Percentiles rank a stretch among this genome's conserved stretches.
phyloP scores from a whole-genome alignment of 2,113 vertebrate genomes.

The Coregonus clupeaformis region DNA sequence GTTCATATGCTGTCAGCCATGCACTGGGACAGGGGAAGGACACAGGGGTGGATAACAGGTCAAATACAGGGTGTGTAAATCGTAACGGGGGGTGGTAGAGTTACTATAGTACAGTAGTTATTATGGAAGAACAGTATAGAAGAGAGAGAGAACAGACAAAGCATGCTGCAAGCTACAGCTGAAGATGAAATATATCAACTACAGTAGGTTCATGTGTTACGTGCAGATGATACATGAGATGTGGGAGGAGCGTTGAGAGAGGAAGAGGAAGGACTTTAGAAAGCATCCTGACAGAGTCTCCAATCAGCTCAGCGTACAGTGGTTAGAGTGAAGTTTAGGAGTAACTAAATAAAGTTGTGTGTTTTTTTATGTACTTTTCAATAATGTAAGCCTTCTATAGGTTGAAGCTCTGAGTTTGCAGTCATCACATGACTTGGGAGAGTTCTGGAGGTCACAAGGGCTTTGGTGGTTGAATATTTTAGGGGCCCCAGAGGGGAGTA shows the following conservation, averaged over 20 bases:
- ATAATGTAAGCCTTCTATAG: no score
- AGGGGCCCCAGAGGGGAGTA: not conserved
- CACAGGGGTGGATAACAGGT: not conserved
- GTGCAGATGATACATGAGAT: not conserved
- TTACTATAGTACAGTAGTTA: no score
- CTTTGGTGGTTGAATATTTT: not conserved
- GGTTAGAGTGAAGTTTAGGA: not conserved
- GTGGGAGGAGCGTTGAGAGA: not conserved
- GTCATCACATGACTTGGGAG: no score
- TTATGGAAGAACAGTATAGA: no score
- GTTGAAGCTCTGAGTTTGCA: no score
- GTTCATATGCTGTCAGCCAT: constrained; percentile 89
- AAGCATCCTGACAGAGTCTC: constrained; percentile 48
- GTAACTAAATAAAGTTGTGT: not conserved
- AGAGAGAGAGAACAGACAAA: not conserved
- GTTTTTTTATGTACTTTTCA: not conserved
- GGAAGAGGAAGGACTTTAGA: not conserved
- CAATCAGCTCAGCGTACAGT: constrained; percentile 55
- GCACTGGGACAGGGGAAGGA: constrained; percentile 73
- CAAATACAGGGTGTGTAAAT: not conserved
- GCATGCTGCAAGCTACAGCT: no score
- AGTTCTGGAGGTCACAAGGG: not conserved
- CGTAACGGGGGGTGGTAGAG: not conserved
- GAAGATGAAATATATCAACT: no score
- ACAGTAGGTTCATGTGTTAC: not conserved